Evolutionary conservation across 2,888 invertebrate genomes (phyloP).

Genomic region (Bruchidius siliquastri): DNA sequence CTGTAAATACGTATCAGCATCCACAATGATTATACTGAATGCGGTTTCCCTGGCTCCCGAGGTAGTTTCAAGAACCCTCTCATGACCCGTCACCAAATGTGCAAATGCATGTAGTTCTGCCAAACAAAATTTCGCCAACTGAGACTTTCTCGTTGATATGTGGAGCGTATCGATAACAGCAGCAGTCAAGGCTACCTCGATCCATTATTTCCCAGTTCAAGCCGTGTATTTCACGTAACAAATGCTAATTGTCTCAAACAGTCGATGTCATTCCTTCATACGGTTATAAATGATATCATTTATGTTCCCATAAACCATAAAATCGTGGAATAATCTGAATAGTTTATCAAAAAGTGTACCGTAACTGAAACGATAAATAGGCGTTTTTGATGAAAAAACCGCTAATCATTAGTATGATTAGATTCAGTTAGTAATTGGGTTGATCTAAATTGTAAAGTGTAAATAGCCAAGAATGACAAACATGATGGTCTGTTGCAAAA

Average conservation of each 20-base stretch:
- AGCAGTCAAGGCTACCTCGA: not conserved
- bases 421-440: not conserved
- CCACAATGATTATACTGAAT: too few relatives aligned
- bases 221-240: not conserved
- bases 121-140: too few relatives aligned
- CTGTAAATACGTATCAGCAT: too few relatives aligned
- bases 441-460: not conserved
- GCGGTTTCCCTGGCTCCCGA: too few relatives aligned
- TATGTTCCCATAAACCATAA: not conserved
- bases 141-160: not conserved
- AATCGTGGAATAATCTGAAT: not conserved
- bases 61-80: too few relatives aligned
- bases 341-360: not conserved
- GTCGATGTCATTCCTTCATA: too few relatives aligned
- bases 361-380: not conserved
- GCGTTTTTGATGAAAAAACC: not conserved
- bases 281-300: not conserved
- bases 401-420: not conserved
- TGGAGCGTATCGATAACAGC: not conserved
- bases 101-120: too few relatives aligned
- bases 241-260: too few relatives aligned
- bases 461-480: too few relatives aligned
- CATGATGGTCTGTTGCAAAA: too few relatives aligned
- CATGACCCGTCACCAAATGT: too few relatives aligned
- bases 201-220: not conserved